Percentiles rank a stretch among this genome's conserved stretches.
These are phyloP conservation scores for Callospermophilus lateralis DNA, from an alignment of 2,113 vertebrate genomes.

Conservation along the genomic window DNA sequence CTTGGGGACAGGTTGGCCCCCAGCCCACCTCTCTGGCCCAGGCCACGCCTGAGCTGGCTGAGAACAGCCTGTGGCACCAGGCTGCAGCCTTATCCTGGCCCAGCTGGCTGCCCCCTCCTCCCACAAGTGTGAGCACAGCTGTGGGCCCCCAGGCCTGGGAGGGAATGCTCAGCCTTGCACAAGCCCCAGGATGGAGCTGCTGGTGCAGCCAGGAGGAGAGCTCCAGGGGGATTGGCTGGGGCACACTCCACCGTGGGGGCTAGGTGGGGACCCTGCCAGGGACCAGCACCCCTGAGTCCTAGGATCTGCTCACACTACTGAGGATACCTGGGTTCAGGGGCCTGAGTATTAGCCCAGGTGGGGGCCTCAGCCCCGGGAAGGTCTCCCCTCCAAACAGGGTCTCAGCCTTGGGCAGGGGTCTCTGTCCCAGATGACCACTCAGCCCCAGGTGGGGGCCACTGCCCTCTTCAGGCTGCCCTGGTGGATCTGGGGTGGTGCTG, in stretches of 20 bases:
- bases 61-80: background rate
- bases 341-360: background rate
- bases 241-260: no score
- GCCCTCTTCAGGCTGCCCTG: background rate
- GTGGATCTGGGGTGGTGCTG: background rate
- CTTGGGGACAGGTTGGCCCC: background rate
- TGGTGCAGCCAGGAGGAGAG: constrained; percentile 85
- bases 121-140: constrained; percentile 86
- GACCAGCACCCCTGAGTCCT: background rate
- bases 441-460: fast-evolving
- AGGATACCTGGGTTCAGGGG: background rate
- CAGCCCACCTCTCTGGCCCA: background rate
- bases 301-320: fast-evolving
- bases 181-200: constrained; percentile 82
- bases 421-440: no score
- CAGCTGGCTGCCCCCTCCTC: constrained; percentile 17
- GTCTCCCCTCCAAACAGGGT: no score
- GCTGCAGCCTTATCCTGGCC: background rate
- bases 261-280: background rate
- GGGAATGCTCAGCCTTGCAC: constrained; percentile 88
- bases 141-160: constrained; percentile 83
- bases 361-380: no score
- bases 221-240: background rate
- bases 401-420: no score
- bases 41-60: background rate